Evolutionary conservation across 2,113 vertebrate species (phyloP).

Genomic region (Potamarius usumacintae): DNA sequence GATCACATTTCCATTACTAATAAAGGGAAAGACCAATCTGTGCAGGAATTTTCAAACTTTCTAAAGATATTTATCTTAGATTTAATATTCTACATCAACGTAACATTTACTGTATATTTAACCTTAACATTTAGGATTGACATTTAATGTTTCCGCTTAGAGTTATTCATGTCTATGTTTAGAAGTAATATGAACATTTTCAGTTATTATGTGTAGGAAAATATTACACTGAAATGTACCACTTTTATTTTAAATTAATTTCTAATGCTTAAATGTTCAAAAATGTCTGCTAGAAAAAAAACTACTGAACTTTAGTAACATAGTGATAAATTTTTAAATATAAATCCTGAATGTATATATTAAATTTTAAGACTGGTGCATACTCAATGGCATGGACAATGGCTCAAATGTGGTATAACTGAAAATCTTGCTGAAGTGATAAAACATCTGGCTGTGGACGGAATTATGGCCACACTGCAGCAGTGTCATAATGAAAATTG

Average conservation of each 20-base stretch:
- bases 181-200: neutral
- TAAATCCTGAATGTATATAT: neutral
- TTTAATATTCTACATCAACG: neutral
- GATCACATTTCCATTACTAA: neutral
- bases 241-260: neutral
- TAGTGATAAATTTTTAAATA: neutral
- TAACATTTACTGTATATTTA: neutral
- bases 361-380: neutral
- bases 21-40: too few species aligned
- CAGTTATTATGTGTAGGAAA: neutral
- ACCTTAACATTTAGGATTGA: neutral
- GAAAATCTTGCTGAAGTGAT: slow-evolving; percentile 6
- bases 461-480: neutral
- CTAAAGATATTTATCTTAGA: neutral
- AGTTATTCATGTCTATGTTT: neutral
- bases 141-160: neutral
- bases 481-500: slow-evolving; percentile 3
- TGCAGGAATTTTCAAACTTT: too few species aligned
- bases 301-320: neutral
- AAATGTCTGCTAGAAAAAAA: neutral
- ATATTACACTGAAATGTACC: neutral
- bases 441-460: neutral
- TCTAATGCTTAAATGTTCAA: too few species aligned
- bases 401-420: neutral
- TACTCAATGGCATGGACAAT: neutral